Evolutionary conservation across 2,113 vertebrate genomes (phyloP).

Genomic region (Ursus arctos): DNA sequence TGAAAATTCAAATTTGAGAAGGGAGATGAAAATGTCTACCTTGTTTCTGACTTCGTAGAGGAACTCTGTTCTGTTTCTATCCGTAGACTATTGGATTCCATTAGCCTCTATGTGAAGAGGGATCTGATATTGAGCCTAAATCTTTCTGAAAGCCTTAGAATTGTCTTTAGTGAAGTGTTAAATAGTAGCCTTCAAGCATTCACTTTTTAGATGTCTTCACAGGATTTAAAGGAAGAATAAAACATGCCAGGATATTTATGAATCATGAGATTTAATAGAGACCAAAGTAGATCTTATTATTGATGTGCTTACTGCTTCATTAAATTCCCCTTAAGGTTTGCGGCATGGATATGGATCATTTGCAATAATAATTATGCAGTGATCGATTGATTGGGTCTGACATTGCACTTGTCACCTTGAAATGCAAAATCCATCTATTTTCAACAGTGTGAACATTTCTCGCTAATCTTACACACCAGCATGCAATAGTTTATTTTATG

Average conservation of each 20-base stretch:
- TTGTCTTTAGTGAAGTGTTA: conserved; percentile 60
- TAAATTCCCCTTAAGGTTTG: conserved; percentile 92
- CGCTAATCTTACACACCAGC: conserved; percentile 77
- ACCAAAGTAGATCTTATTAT: conserved; percentile 89
- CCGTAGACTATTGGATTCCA: neutral
- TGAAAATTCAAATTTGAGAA: neutral
- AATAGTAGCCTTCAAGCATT: conserved; percentile 55
- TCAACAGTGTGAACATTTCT: conserved; percentile 82
- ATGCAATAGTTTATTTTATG: conserved; percentile 81
- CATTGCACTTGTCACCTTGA: conserved; percentile 92
- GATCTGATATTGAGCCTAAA: neutral
- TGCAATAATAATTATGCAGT: conserved; percentile 93
- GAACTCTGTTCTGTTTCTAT: rapidly evolving
- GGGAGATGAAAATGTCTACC: neutral
- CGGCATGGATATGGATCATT: conserved; percentile 92
- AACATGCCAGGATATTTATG: conserved; percentile 87
- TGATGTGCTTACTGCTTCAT: conserved; percentile 92
- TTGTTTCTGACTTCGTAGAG: neutral
- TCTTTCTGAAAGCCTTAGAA: neutral
- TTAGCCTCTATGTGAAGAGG: neutral
- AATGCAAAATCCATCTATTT: conserved; percentile 91
- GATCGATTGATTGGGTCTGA: conserved; percentile 93
- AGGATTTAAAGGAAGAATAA: conserved; percentile 84
- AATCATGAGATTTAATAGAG: conserved; percentile 88
- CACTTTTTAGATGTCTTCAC: conserved; percentile 77